Evolutionary conservation across 2,888 invertebrate species (phyloP).

Genomic region (Drosophila cognata): DNA sequence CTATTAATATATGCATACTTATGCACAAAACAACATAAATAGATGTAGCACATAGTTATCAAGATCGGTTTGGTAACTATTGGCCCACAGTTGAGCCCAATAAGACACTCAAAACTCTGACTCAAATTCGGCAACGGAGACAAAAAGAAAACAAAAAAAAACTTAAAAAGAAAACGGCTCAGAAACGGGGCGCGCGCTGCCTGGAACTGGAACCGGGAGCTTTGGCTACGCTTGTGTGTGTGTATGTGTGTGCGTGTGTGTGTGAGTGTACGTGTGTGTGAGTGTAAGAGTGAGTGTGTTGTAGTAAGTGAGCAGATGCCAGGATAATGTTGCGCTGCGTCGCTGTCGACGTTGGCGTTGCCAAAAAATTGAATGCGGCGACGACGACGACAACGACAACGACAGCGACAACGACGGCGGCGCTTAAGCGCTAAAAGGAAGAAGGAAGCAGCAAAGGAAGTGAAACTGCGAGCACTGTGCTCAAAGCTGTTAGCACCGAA

Average conservation of each 20-base stretch:
- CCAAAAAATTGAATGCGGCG: slow-evolving; percentile 61
- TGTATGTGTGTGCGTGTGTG: not conserved
- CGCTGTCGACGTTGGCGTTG: slow-evolving; percentile 64
- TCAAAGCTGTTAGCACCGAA: slow-evolving; percentile 36
- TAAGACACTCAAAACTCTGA: slow-evolving; percentile 1
- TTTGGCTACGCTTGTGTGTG: slow-evolving; percentile 37
- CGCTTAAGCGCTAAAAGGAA: slow-evolving; percentile 74
- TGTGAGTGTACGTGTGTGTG: not conserved
- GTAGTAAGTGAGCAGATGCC: slow-evolving; percentile 54
- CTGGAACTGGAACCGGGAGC: slow-evolving; percentile 55
- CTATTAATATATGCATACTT: not conserved
- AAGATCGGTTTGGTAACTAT: not conserved
- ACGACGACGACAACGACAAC: slow-evolving; percentile 26
- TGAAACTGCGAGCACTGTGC: slow-evolving; percentile 57
- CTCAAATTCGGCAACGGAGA: slow-evolving; percentile 23
- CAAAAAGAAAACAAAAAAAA: not conserved
- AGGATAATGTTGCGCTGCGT: slow-evolving; percentile 49
- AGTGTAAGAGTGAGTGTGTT: slow-evolving; percentile 10
- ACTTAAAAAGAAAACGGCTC: not conserved
- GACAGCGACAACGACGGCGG: slow-evolving; percentile 50
- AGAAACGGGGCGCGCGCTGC: slow-evolving; percentile 28
- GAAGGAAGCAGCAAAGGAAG: slow-evolving; percentile 80
- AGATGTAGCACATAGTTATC: not conserved
- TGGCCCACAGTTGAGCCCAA: not conserved
- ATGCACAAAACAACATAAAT: not conserved